Conservation (phyloP, 2,113 vertebrate genomes). For the Piprites chloris region DNA sequence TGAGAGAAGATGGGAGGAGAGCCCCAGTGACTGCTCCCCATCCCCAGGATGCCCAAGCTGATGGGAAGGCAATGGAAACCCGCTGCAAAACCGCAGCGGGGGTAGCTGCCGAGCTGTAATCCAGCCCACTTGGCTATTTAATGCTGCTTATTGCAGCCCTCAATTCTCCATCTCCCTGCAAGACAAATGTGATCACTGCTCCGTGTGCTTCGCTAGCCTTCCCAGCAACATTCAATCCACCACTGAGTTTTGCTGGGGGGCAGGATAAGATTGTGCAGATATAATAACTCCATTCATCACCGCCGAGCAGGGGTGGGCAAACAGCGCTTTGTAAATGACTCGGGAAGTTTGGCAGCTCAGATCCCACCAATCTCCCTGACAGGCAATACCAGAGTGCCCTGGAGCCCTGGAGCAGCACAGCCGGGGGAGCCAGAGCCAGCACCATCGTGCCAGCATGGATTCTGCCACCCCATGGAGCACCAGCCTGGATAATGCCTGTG, state of each 20-base stretch:
- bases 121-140: neutral
- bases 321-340: neutral
- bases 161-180: neutral
- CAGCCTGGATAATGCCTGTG: fast-evolving
- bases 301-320: neutral
- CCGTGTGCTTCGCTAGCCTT: neutral
- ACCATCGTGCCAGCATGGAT: fast-evolving
- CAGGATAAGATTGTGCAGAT: constrained; percentile 59
- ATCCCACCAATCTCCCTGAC: constrained; percentile 55
- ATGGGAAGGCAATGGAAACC: neutral
- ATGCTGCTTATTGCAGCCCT: constrained; percentile 13
- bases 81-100: fast-evolving
- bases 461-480: fast-evolving
- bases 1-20: neutral
- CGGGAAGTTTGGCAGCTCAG: neutral
- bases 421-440: neutral
- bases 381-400: constrained; percentile 12
- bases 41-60: fast-evolving
- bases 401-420: neutral
- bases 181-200: constrained; percentile 33
- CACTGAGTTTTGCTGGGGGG: constrained; percentile 53
- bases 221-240: constrained; percentile 23
- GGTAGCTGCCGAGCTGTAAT: neutral
- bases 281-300: constrained; percentile 65
- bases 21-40: neutral